phyloP scores from a whole-genome alignment of 2,113 vertebrate species.

The Trogon melanurus region DNA sequence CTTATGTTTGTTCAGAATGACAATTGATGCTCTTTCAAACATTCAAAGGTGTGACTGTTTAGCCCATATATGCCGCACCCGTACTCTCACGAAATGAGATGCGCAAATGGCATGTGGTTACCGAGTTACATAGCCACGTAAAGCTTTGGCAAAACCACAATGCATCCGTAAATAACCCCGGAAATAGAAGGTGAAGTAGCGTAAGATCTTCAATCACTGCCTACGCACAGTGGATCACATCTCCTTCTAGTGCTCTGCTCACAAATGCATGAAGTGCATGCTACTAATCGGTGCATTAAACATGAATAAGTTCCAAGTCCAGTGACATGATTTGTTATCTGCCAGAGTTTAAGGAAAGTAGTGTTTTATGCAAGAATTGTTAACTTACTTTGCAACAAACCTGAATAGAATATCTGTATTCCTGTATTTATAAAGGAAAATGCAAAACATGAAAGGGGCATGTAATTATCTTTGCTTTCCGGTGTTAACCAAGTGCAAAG shows the following conservation, averaged over 20 bases:
- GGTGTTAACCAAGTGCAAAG: background rate
- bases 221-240: background rate
- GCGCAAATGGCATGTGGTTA: background rate
- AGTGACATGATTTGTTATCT: background rate
- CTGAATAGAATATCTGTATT: background rate
- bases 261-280: conserved; percentile 64
- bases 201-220: background rate
- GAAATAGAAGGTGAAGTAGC: background rate
- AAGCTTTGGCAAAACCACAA: background rate
- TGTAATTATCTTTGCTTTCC: background rate
- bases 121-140: background rate
- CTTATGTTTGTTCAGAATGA: conserved; percentile 60
- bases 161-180: background rate
- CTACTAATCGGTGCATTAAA: background rate
- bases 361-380: background rate
- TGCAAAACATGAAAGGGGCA: background rate
- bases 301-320: background rate
- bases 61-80: background rate
- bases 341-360: background rate
- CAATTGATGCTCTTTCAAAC: conserved; percentile 60
- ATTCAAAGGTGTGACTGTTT: conserved; percentile 55
- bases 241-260: conserved; percentile 12
- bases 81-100: background rate
- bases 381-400: conserved; percentile 4
- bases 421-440: background rate